Conservation (phyloP, 2,797 vertebrate species). For the Schizopygopsis malacanthus region DNA sequence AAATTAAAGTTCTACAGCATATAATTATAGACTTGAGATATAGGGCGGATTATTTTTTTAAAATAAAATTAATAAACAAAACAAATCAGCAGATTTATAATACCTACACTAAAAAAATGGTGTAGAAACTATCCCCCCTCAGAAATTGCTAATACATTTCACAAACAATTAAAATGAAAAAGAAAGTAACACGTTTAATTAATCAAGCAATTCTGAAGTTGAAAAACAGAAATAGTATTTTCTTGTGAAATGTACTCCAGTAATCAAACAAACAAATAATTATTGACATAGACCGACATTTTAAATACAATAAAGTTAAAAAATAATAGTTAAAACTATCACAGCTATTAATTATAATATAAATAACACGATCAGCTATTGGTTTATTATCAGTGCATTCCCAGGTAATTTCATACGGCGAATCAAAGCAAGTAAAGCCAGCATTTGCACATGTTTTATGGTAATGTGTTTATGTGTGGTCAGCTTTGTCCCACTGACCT, state of each 20-base stretch:
- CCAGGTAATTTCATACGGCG: not conserved
- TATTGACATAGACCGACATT: not conserved
- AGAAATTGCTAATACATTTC: not conserved
- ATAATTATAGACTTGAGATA: not conserved
- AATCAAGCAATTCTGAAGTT: not conserved
- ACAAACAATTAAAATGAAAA: not conserved
- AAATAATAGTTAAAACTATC: no score
- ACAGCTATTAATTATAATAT: no score
- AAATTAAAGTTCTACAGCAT: not conserved
- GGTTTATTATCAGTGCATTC: not conserved
- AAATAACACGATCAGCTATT: no score
- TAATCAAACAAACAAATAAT: no score
- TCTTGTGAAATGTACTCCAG: no score
- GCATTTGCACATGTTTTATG: not conserved
- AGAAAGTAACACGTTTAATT: not conserved
- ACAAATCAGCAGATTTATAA: not conserved
- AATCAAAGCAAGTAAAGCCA: not conserved
- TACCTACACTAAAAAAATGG: not conserved
- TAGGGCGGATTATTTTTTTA: no score
- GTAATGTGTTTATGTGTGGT: not conserved
- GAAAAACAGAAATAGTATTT: no score
- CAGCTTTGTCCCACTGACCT: slow-evolving; percentile 74
- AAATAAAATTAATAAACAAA: not conserved
- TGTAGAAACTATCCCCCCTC: not conserved
- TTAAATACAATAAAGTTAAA: not conserved